Conservation (phyloP, 53 echinoderm and acorn worm species). For the Patiria pectinifera region DNA sequence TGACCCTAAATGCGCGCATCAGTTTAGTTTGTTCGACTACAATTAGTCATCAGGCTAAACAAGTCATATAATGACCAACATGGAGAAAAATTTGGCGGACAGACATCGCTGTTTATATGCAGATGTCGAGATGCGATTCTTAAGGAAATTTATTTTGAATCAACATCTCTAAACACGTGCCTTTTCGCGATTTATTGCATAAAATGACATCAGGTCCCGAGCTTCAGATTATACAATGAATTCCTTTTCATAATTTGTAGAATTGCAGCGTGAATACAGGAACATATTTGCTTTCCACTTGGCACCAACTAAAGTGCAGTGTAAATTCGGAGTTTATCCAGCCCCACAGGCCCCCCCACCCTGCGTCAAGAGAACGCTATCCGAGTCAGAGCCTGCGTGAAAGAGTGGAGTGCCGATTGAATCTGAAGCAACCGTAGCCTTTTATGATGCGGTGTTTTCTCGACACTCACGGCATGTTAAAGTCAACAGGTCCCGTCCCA, state of each 20-base stretch:
- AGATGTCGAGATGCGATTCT: too few relatives aligned
- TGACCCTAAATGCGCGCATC: too few relatives aligned
- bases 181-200: background rate
- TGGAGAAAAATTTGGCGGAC: too few relatives aligned
- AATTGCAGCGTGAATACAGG: background rate
- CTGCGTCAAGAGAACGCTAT: background rate
- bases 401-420: background rate
- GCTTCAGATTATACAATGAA: background rate
- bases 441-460: conserved; percentile 1
- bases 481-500: background rate
- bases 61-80: too few relatives aligned
- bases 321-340: background rate
- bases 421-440: background rate
- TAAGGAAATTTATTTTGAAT: too few relatives aligned
- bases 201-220: background rate
- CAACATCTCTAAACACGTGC: too few relatives aligned
- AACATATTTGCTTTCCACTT: background rate
- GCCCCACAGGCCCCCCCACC: background rate
- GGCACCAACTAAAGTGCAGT: background rate
- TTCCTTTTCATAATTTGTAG: background rate
- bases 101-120: too few relatives aligned
- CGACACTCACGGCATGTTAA: background rate
- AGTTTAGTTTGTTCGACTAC: too few relatives aligned
- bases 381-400: background rate
- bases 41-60: too few relatives aligned